phyloP scores from a whole-genome alignment of 2,113 vertebrate species.

The Dipodomys spectabilis region DNA sequence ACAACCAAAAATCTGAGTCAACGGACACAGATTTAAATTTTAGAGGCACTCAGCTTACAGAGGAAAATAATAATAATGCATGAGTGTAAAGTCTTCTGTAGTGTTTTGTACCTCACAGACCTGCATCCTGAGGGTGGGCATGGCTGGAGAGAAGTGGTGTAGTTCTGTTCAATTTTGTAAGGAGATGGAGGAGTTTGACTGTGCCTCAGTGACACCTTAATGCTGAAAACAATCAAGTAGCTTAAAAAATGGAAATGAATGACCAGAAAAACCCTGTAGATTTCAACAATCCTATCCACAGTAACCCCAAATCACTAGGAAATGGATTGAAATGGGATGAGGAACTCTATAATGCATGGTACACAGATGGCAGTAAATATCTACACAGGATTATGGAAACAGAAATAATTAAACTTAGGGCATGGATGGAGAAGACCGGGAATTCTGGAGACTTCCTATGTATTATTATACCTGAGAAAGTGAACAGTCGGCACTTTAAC shows the following conservation, averaged over 20 bases:
- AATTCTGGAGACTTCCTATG: background rate
- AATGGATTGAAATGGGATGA: slow-evolving; percentile 14
- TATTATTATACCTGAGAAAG: background rate
- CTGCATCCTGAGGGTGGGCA: background rate
- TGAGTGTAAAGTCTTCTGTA: background rate
- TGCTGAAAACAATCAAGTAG: background rate
- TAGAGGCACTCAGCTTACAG: background rate
- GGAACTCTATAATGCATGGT: background rate
- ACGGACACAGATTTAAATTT: background rate
- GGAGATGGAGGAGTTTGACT: background rate
- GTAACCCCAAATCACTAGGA: background rate
- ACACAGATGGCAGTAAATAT: background rate
- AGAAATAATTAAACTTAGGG: background rate
- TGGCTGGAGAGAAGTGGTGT: background rate
- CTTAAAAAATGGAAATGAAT: background rate
- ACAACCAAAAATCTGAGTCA: slow-evolving; percentile 27
- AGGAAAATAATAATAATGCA: background rate
- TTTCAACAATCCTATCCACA: background rate
- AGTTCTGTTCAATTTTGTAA: background rate
- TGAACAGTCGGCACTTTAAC: background rate
- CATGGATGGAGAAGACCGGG: background rate
- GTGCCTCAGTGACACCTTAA: slow-evolving; percentile 17
- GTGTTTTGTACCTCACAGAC: background rate
- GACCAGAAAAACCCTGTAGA: background rate
- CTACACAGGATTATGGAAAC: background rate